phyloP scores from a whole-genome alignment of 1,140 invertebrate genomes.

The Probaryconus sp. region DNA sequence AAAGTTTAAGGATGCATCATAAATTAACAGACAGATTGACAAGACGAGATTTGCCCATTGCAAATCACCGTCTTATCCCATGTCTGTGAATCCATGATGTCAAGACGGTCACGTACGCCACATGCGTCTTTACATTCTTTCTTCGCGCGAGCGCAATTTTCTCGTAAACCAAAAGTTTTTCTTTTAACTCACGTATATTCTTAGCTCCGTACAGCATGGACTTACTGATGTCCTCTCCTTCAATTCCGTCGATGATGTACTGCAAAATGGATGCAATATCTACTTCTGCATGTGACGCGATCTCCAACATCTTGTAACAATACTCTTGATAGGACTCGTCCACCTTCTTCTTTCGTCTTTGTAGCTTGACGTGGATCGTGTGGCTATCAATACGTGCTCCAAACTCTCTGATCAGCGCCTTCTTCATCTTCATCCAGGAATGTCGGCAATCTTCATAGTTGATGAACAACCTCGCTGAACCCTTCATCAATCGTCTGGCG shows the following conservation, averaged over 20 bases:
- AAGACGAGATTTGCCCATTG: no score
- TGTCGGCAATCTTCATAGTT: no score
- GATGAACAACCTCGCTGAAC: conserved; percentile 44
- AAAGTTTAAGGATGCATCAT: no score
- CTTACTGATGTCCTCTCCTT: conserved; percentile 63
- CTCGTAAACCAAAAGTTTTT: conserved; percentile 41
- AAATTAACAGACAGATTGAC: no score
- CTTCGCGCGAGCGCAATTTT: conserved; percentile 7
- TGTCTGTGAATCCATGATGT: no score
- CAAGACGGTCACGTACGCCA: no score
- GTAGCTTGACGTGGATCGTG: conserved; percentile 42
- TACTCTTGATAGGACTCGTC: conserved; percentile 45
- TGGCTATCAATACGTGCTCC: conserved; percentile 28
- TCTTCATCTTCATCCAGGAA: conserved; percentile 41
- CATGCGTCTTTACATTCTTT: no score
- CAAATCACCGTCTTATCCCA: no score
- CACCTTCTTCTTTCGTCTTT: conserved; percentile 41
- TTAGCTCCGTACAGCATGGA: conserved; percentile 65
- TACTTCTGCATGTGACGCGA: conserved; percentile 59
- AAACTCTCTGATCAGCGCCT: conserved; percentile 46
- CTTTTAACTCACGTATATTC: conserved; percentile 58
- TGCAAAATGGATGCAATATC: conserved; percentile 61
- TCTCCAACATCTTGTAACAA: conserved; percentile 53
- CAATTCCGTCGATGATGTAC: no score
- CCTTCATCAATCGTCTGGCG: conserved; percentile 30